Evolutionary conservation across 2,113 vertebrate genomes (phyloP), one percentile per base, ranked within the genome.

Genomic region (Chaetodon auriga): DNA sequence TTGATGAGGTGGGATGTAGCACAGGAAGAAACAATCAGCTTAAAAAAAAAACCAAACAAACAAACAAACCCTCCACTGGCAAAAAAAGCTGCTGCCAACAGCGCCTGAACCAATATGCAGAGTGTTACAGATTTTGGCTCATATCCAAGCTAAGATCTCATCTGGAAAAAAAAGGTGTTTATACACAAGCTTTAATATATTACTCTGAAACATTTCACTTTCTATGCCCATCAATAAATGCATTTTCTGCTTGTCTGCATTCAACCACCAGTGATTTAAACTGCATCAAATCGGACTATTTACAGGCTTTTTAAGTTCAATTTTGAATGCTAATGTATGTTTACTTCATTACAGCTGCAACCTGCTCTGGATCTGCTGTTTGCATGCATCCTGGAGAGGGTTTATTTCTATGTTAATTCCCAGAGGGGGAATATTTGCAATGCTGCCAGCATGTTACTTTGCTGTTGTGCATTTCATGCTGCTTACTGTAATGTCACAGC

Each of bases 331-430:
- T 75, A 69, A 83, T 81, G 64, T 55, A 64, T 58, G 54, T 21
- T 78, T 65, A 49, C 71, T 51, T 76, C 38, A 80, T 75, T 64
- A 57, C 45, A 49, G 63, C 57, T 23, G 66, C 58, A 63, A 36
- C 61, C 61, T 68, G 55, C 36, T 68, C 38, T 65, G 64, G 54
- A 58, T 75, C 64, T 75, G 66, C 73, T 38, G 3, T 68, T n/a
- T 57, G 36, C 58, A 78, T 80, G 83, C 36, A 58, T 84, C 84
- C 53, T 68, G 61, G 35, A 75, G 78, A 78, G 51, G 70, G 80
- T 84, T 85, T 83, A 90, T 85, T 71, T 89, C 76, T 51, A 58
- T 83, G 63, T 30, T 78, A 85, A 90, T 85, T 38, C 78, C 87
- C 68, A 49, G 63, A 69, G 78, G 83, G 63, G 68, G 53, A 70